Evolutionary conservation across 2,797 vertebrate species (phyloP).

Genomic region (Ptychobarbus kaznakovi): DNA sequence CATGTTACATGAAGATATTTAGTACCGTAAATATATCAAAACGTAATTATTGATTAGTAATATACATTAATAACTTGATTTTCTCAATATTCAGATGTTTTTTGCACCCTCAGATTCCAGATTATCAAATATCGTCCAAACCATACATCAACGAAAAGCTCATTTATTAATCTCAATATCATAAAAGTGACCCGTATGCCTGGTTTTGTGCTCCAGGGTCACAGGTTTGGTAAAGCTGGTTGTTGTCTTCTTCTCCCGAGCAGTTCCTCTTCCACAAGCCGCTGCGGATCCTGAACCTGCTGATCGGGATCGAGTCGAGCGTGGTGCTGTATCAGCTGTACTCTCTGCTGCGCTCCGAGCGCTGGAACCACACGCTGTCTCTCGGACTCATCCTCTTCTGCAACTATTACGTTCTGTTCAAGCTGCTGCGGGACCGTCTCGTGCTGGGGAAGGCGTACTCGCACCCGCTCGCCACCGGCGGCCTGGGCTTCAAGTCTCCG

Average conservation of each 20-base stretch:
- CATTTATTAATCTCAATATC: too few relatives aligned
- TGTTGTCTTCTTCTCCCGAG: neutral
- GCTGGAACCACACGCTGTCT: constrained; percentile 99
- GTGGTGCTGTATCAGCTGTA: constrained; percentile 98
- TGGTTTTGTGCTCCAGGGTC: too few relatives aligned
- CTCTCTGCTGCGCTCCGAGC: constrained; percentile 96
- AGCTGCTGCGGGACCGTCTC: constrained; percentile 96
- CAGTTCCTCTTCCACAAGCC: constrained; percentile 98
- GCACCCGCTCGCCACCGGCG: constrained; percentile 84
- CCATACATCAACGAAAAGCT: too few relatives aligned
- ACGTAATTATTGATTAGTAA: too few relatives aligned
- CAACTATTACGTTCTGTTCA: constrained; percentile 99
- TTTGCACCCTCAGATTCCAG: too few relatives aligned
- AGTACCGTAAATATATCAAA: too few relatives aligned
- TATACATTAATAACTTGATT: too few relatives aligned
- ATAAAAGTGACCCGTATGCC: too few relatives aligned
- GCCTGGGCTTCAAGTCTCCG: constrained; percentile 89
- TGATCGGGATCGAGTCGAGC: constrained; percentile 95
- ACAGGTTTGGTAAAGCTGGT: too few relatives aligned
- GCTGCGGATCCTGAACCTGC: constrained; percentile 96
- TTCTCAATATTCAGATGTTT: too few relatives aligned
- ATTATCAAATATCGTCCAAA: too few relatives aligned
- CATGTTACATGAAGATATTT: too few relatives aligned
- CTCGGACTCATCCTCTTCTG: constrained; percentile 98
- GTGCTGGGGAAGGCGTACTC: constrained; percentile 97